A percentile compares a stretch with the other conserved stretches of the same genome.
Conservation (phyloP, 2,888 invertebrate genomes). For the Panzeria rudis region DNA sequence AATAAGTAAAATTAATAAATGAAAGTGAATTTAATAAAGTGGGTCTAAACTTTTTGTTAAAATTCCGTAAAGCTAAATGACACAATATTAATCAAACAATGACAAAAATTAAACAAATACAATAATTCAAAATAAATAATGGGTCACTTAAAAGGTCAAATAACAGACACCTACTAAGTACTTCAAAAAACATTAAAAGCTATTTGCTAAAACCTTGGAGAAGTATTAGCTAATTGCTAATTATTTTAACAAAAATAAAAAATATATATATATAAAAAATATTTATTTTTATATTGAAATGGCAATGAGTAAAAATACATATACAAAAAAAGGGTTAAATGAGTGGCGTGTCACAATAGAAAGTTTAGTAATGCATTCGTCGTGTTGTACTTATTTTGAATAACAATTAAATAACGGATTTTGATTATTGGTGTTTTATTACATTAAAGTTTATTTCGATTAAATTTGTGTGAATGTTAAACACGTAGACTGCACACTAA, state of each 20-base stretch:
- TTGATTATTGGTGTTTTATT: constrained; percentile 32
- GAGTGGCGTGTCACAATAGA: constrained; percentile 48
- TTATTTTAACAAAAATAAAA: not conserved
- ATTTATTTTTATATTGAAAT: constrained; percentile 18
- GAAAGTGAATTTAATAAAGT: too few species aligned
- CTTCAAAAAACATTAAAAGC: not conserved
- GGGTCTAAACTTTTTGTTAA: too few species aligned
- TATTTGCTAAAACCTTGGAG: not conserved
- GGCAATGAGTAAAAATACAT: not conserved
- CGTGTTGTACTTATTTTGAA: constrained; percentile 57
- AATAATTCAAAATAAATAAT: not conserved
- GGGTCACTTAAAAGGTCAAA: not conserved
- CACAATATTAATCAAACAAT: too few species aligned
- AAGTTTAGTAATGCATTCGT: constrained; percentile 47
- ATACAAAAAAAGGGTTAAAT: not conserved
- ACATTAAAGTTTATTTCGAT: constrained; percentile 29
- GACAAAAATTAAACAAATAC: not conserved
- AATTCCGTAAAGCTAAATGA: too few species aligned
- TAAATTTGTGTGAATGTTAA: constrained; percentile 23
- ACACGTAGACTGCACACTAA: not conserved
- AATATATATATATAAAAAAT: not conserved
- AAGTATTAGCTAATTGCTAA: not conserved
- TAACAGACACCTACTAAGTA: not conserved
- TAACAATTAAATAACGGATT: constrained; percentile 65
- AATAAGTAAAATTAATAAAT: too few species aligned